Percentiles rank a stretch among this genome's conserved stretches.
Evolutionary conservation across 2,888 invertebrate genomes (phyloP).

Genomic region (Aphidius colemani): DNA sequence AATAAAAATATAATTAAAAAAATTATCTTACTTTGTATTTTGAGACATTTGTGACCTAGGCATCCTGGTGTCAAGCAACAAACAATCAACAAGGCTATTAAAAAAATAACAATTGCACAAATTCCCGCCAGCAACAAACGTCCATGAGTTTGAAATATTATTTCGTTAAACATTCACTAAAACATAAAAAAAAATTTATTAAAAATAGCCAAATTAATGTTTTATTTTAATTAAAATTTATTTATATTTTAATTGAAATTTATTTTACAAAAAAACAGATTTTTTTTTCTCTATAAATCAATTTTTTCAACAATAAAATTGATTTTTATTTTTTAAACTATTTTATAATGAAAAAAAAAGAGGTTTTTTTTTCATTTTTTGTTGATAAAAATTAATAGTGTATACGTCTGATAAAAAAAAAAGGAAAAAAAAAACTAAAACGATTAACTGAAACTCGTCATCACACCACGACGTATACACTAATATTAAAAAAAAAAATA

Average conservation of each 20-base stretch:
- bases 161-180: conserved; percentile 56
- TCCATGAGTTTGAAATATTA: conserved; percentile 55
- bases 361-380: too few species aligned
- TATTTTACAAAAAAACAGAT: conserved; percentile 1
- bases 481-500: not conserved
- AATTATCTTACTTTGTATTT: conserved; percentile 49
- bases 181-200: conserved; percentile 16
- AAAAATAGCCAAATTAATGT: conserved; percentile 18
- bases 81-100: conserved; percentile 51
- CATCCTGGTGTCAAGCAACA: conserved; percentile 59
- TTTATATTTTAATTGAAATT: too few species aligned
- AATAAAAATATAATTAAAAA: not conserved
- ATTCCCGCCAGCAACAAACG: conserved; percentile 51
- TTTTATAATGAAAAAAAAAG: too few species aligned
- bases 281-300: too few species aligned
- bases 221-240: not conserved
- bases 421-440: too few species aligned
- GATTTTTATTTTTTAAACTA: too few species aligned
- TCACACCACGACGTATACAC: too few species aligned
- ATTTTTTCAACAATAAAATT: too few species aligned
- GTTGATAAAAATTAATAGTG: too few species aligned
- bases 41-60: conserved; percentile 55
- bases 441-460: too few species aligned
- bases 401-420: too few species aligned
- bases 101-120: conserved; percentile 46